Base-by-base conservation (phyloP, 30 jellyfish, hydroid and myxozoan genomes). In the Morbakka virulenta region DNA sequence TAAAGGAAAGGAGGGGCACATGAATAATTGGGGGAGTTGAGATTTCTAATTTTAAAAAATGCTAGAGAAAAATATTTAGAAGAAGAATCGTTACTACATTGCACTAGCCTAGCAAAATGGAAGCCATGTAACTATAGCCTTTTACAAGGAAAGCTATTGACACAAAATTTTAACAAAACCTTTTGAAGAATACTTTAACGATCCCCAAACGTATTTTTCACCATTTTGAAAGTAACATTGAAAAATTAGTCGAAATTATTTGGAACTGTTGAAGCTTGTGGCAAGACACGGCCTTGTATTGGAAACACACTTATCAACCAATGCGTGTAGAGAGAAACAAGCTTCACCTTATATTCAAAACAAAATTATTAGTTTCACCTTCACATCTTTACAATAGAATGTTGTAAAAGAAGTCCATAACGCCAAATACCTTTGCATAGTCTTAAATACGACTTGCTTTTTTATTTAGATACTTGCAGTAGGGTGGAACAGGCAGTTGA, bases 261-360 rank as follows among this genome's bases (percentile, higher is more conserved):
- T 41, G 57, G 57, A 41, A 41, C 57, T 41, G 57, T 41, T 41
- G 57, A 47, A 77, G 81, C 50, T 77, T 47, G 71, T 77, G 81
- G 88, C 81, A 32, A 77, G 47, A 41, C 13, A 41, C 57, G 57
- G 17, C 17, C 57, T 17, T 17, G 17, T 77, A 20, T 34, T 77
- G 81, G 88, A 47, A 3, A 79, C 88, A 26, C 88, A 77, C 48
- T 52, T 77, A 20, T 25, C 62, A 77, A 77, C 79, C 88, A 77
- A 77, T 79, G 34, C 62, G 88, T 77, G 79, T 3, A 26, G 69
- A 41, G 88, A 71, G 67, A 61, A 77, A 79, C 62, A 35, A 32
- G 64, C 66, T 66, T 79, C 74, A 17, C 82, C 83, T 47, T 82
- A 64, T 52, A 79, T 79, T 32, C 89, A 79, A 63, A 79, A 79